Base-by-base conservation (phyloP, 2,888 invertebrate genomes). In the Sipunculus nudus region DNA sequence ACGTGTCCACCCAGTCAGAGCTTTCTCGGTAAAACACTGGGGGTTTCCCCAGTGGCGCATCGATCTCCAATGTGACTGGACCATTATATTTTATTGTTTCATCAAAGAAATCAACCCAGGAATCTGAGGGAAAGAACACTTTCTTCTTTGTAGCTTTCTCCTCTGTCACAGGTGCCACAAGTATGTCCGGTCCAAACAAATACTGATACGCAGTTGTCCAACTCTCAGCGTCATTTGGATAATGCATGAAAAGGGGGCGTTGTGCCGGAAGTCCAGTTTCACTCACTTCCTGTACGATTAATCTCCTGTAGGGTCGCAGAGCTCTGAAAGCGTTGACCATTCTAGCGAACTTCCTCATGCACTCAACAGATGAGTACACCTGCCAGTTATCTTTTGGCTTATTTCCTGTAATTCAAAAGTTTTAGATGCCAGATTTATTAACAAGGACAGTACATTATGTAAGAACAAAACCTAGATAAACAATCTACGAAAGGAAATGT, bases 151-250 rank as follows among this genome's bases (percentile, higher is more conserved):
- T 59, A 1, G 68, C 70, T n/a, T 68, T 69, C 5, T 70, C 41
- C 28, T 61, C 28, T 5, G 74, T 61, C 6, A 79, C 77, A 0
- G 80, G 79, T 0, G 79, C 78, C 1, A 79, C 76, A 3, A 80
- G 62, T 10, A 80, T 55, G 43, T 79, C 78, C 1, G 60, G 26
- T 2, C 80, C 80, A 47, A 68, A 77, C 75, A 80, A 72, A 59
- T 77, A 80, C 59, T 79, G 75, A 58, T 76, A 75, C 10, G 67
- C 62, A 26, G 74, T 50, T 16, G 45, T 62, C 38, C 61, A 67
- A 16, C 73, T 57, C n/a, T 16, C 47, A 1, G 60, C 31, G 55
- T 78, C 78, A 31, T 58, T 16, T 6, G 73, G 70, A 53, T 74
- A 78, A 54, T 74, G 70, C 40, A 77, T 66, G 47, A 75, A 77